Percentiles rank a stretch among this genome's conserved stretches.
Evolutionary conservation across 2,888 invertebrate species (phyloP).

Genomic region (Myopa tessellatipennis): DNA sequence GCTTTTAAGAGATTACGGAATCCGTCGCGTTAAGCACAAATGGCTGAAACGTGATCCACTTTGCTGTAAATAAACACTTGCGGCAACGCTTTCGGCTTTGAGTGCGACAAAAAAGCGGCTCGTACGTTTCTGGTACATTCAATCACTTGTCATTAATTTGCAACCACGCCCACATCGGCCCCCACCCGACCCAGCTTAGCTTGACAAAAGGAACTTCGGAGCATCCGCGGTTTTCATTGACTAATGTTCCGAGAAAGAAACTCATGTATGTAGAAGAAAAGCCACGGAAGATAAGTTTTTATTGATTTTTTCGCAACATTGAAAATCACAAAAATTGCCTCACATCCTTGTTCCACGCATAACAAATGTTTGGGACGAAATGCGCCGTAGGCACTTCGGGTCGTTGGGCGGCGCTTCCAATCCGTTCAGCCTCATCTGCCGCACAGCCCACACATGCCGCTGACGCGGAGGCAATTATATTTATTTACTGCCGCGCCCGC

Average conservation of each 20-base stretch:
- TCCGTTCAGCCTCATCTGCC: not conserved
- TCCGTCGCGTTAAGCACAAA: conserved; percentile 44
- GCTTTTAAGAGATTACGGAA: no score
- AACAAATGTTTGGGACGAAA: not conserved
- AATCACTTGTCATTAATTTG: no score
- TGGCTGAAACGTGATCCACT: conserved; percentile 62
- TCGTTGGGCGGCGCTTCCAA: not conserved
- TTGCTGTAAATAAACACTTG: conserved; percentile 45
- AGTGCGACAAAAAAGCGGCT: conserved; percentile 46
- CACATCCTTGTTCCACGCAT: not conserved
- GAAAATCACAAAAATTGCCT: conserved; percentile 21
- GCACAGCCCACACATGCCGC: conserved; percentile 16
- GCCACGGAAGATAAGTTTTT: conserved; percentile 37
- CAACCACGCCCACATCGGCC: no score
- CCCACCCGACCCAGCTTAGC: no score
- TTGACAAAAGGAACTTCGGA: not conserved
- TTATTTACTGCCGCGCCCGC: conserved; percentile 59
- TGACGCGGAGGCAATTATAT: conserved; percentile 60
- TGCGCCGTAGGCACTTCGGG: not conserved
- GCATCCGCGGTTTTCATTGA: conserved; percentile 14
- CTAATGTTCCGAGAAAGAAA: conserved; percentile 32
- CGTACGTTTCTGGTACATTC: not conserved
- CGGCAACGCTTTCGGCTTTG: conserved; percentile 33
- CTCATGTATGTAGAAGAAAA: conserved; percentile 25
- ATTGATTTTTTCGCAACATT: conserved; percentile 34